A percentile compares a stretch with the other conserved stretches of the same genome.
Evolutionary conservation across 2,113 vertebrate species (phyloP).

Genomic region (Suncus etruscus): DNA sequence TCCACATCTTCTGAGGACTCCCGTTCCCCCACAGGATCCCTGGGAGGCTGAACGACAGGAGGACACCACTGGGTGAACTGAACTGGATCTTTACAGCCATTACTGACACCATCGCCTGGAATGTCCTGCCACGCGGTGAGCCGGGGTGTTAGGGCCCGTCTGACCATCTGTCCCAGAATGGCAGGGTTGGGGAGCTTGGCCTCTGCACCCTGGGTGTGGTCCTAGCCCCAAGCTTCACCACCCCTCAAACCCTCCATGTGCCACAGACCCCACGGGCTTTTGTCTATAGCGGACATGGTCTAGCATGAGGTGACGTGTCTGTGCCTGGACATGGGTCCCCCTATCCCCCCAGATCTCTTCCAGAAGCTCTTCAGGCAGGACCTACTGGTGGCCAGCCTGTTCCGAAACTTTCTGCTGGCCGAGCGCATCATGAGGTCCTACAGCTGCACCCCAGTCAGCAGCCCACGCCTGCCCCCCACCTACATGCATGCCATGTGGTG

Average conservation of each 20-base stretch:
- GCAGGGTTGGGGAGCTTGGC: too few relatives aligned
- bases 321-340: background rate
- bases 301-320: fast-evolving
- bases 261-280: too few relatives aligned
- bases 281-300: too few relatives aligned
- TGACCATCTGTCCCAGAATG: too few relatives aligned
- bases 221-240: too few relatives aligned
- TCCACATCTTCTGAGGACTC: too few relatives aligned
- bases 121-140: constrained; percentile 96
- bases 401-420: constrained; percentile 97
- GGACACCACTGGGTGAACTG: constrained; percentile 97
- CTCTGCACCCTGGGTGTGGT: too few relatives aligned
- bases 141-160: background rate
- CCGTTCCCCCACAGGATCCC: constrained; percentile 90
- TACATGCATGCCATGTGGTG: constrained; percentile 99
- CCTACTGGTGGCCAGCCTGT: constrained; percentile 97
- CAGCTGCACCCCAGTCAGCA: constrained; percentile 98
- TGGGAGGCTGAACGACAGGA: constrained; percentile 96
- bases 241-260: too few relatives aligned
- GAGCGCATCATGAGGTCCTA: constrained; percentile 99
- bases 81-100: constrained; percentile 99
- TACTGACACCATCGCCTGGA: constrained; percentile 99
- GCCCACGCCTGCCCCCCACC: constrained; percentile 96
- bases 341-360: constrained; percentile 92
- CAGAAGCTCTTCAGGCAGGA: constrained; percentile 99